Evolutionary conservation across 2,888 invertebrate genomes (phyloP).

Genomic region (Lysandra coridon): DNA sequence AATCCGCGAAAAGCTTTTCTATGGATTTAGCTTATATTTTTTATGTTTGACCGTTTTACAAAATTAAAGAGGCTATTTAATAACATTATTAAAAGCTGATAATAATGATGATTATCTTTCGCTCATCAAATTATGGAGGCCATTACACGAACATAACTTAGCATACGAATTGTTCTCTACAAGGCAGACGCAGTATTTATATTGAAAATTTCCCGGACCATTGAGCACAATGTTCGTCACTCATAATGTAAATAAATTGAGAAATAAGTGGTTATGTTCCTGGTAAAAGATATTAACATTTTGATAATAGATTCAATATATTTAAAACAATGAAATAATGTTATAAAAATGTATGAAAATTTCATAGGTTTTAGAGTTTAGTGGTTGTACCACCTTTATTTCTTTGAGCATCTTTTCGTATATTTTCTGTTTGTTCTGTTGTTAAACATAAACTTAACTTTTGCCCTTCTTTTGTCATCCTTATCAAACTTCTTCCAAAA

Average conservation of each 20-base stretch:
- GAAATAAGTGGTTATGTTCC: background rate
- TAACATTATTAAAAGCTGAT: background rate
- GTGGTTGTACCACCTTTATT: too few species aligned
- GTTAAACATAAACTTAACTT: too few species aligned
- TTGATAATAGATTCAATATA: background rate
- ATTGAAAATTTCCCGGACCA: conserved; percentile 22
- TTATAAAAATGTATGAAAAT: too few species aligned
- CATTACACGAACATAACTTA: background rate
- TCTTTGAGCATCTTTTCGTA: too few species aligned
- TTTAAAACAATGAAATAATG: too few species aligned
- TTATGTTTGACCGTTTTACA: too few species aligned
- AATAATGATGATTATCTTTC: background rate
- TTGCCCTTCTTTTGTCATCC: too few species aligned
- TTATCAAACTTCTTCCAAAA: too few species aligned
- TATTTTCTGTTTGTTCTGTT: too few species aligned
- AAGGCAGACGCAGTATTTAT: conserved; percentile 10
- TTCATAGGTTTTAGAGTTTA: too few species aligned
- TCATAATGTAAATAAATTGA: conserved; percentile 19
- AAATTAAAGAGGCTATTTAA: background rate
- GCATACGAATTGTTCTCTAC: conserved; percentile 11
- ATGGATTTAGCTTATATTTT: too few species aligned
- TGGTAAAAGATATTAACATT: background rate
- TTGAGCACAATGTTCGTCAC: background rate
- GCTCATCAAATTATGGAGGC: background rate
- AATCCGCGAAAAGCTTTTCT: too few species aligned